Evolutionary conservation across 2,797 vertebrate species (phyloP).

Genomic region (Phalanger gymnotis): DNA sequence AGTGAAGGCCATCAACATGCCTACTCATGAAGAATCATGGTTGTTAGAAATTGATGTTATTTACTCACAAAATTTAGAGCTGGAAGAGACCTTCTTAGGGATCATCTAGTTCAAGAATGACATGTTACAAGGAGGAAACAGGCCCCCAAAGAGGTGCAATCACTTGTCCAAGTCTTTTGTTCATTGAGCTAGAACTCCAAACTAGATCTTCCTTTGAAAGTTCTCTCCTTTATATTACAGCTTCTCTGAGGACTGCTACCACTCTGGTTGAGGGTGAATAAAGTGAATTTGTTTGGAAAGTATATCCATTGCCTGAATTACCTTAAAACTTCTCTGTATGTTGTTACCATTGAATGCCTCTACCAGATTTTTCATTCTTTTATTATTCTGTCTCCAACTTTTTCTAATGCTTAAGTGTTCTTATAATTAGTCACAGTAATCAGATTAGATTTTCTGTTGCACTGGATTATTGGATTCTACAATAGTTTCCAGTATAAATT

Average conservation of each 20-base stretch:
- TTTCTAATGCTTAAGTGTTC: slow-evolving; percentile 65
- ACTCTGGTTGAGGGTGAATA: background rate
- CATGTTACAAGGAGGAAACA: background rate
- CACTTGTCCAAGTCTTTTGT: background rate
- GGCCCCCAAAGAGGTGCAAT: background rate
- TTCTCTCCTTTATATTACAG: background rate
- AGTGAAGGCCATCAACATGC: background rate
- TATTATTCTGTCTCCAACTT: slow-evolving; percentile 53
- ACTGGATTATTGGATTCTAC: slow-evolving; percentile 29
- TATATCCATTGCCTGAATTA: background rate
- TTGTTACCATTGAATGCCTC: background rate
- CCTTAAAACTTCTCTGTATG: background rate
- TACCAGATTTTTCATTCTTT: slow-evolving; percentile 64
- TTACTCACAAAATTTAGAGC: background rate
- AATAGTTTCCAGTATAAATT: slow-evolving; percentile 38
- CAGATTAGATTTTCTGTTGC: slow-evolving; percentile 43
- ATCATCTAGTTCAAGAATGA: background rate
- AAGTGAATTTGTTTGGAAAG: background rate
- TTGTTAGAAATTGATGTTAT: background rate
- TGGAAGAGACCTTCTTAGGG: background rate
- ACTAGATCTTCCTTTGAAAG: background rate
- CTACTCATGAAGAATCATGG: background rate
- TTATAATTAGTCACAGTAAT: slow-evolving; percentile 74
- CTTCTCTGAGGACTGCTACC: background rate
- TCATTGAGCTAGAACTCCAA: background rate